These are phyloP conservation scores for Apogon hyalosoma DNA, from an alignment of 2,797 vertebrate genomes.

Conservation along the genomic window DNA sequence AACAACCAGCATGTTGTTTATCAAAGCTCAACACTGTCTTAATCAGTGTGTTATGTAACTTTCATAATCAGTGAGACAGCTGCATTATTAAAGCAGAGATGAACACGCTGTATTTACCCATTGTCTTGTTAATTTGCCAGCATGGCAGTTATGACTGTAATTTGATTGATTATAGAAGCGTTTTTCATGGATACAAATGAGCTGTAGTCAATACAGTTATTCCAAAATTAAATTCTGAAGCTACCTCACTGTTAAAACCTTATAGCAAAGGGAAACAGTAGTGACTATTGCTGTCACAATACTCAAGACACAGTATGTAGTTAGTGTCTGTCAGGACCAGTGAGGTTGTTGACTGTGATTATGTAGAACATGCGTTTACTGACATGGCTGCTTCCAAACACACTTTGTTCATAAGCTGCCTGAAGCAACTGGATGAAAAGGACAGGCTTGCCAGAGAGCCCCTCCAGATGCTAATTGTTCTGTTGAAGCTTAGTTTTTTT, in stretches of 20 bases:
- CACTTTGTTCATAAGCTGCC: neutral
- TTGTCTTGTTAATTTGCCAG: constrained; percentile 1
- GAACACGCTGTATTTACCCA: neutral
- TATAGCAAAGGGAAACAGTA: neutral
- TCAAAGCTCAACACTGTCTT: no score
- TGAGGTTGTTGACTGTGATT: neutral
- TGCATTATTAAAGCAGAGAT: neutral
- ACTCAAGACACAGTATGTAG: no score
- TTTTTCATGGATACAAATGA: neutral
- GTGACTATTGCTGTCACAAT: constrained; percentile 1
- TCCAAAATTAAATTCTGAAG: neutral
- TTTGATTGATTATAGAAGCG: neutral
- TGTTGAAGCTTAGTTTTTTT: neutral
- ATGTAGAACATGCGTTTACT: neutral
- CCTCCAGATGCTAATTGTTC: constrained; percentile 1
- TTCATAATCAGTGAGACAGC: neutral
- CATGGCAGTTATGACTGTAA: neutral
- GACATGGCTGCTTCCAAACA: constrained; percentile 3
- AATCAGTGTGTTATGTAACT: no score
- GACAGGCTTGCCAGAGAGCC: neutral
- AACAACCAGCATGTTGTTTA: neutral
- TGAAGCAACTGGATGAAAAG: neutral
- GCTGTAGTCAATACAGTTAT: neutral
- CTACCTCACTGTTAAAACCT: neutral
- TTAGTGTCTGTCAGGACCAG: neutral